These are phyloP conservation scores for Chondrosia reniformis DNA, from an alignment of 37 sponge, comb jelly and placozoan species.

Conservation along the genomic window DNA sequence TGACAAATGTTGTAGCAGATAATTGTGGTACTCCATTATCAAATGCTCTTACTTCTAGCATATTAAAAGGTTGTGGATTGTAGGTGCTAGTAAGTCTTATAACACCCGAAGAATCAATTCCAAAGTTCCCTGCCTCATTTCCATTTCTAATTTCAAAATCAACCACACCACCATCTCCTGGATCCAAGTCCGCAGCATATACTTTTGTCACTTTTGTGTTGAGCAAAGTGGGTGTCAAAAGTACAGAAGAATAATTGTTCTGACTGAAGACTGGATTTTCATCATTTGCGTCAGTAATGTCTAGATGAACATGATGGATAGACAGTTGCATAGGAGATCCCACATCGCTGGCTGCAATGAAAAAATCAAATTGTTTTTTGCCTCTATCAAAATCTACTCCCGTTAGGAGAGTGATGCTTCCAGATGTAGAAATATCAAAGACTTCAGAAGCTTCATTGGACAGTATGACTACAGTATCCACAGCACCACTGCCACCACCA, in stretches of 20 bases:
- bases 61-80: conserved; percentile 16
- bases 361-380: not conserved
- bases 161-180: conserved; percentile 39
- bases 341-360: not conserved
- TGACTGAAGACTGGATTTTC: conserved; percentile 15
- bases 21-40: conserved; percentile 51
- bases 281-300: not conserved
- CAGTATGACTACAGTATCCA: not conserved
- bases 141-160: conserved; percentile 1
- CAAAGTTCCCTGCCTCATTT: not conserved
- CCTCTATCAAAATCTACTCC: not conserved
- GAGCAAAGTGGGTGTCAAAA: not conserved
- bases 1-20: conserved; percentile 11
- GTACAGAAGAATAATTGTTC: not conserved
- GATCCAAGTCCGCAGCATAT: conserved; percentile 59
- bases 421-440: not conserved
- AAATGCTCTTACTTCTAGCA: conserved; percentile 34
- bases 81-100: not conserved
- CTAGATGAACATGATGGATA: not conserved
- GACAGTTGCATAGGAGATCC: not conserved
- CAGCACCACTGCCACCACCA: not conserved
- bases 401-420: not conserved
- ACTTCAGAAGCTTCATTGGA: not conserved
- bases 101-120: not conserved
- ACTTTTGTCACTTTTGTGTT: conserved; percentile 7